These are phyloP conservation scores for Bombus polaris DNA, from an alignment of 1,140 invertebrate species.

Conservation along the genomic window DNA sequence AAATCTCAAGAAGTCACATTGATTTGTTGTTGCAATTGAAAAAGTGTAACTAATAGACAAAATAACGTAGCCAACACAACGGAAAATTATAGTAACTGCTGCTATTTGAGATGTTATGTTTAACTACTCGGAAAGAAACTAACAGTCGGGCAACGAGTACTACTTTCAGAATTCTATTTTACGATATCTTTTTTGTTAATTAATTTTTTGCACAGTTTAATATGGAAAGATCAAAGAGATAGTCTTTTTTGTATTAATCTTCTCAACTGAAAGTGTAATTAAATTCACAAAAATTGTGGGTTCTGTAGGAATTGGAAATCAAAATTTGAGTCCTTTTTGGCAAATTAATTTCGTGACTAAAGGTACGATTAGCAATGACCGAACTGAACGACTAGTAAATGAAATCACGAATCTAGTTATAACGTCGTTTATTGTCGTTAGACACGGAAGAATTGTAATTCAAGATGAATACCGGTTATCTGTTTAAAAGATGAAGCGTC, in stretches of 20 bases:
- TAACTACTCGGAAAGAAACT: constrained; percentile 19
- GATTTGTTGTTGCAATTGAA: background rate
- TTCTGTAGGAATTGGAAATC: background rate
- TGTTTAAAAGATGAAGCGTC: constrained; percentile 24
- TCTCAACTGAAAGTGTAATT: background rate
- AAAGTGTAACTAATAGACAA: background rate
- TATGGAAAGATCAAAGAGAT: background rate
- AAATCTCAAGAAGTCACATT: background rate
- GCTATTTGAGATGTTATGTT: background rate
- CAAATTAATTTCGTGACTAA: background rate
- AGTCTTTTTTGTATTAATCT: no score
- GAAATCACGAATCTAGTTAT: constrained; percentile 38
- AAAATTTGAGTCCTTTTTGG: background rate
- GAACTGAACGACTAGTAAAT: background rate
- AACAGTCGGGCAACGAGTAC: background rate
- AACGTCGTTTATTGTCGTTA: constrained; percentile 27
- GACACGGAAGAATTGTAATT: constrained; percentile 48
- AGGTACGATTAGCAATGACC: background rate
- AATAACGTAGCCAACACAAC: background rate
- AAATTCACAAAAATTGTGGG: background rate
- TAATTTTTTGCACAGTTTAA: background rate
- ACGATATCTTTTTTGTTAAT: background rate
- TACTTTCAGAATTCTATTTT: background rate
- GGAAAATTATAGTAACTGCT: constrained; percentile 19
- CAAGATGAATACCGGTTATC: constrained; percentile 30